Percentiles rank a stretch among this genome's conserved stretches.
Conservation (phyloP, 2,797 vertebrate genomes). For the Squalus acanthias region DNA sequence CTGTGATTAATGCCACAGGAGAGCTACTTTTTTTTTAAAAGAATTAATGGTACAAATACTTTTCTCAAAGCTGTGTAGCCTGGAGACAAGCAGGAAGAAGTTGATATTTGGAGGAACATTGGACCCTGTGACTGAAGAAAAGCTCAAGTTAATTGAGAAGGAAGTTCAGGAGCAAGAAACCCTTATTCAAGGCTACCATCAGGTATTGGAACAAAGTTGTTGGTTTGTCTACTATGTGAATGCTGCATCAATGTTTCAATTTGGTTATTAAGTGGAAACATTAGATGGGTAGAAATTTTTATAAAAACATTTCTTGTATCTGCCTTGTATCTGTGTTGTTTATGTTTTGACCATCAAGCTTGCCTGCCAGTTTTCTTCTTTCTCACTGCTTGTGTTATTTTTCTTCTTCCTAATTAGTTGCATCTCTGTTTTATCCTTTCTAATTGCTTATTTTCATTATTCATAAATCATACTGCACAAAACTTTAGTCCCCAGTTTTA, state of each 20-base stretch:
- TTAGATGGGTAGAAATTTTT: too few species aligned
- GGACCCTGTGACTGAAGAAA: slow-evolving; percentile 62
- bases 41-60: slow-evolving; percentile 36
- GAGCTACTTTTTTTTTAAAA: not conserved
- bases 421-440: not conserved
- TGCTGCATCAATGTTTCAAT: not conserved
- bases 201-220: slow-evolving; percentile 57
- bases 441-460: not conserved
- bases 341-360: not conserved
- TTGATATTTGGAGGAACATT: slow-evolving; percentile 50
- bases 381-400: not conserved
- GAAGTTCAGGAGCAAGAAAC: slow-evolving; percentile 81
- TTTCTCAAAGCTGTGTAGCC: slow-evolving; percentile 62
- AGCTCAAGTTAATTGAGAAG: slow-evolving; percentile 69
- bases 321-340: not conserved
- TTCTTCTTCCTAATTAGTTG: not conserved
- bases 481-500: not conserved
- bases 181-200: slow-evolving; percentile 86
- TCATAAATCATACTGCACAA: not conserved
- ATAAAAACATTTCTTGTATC: not conserved
- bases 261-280: not conserved
- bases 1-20: not conserved
- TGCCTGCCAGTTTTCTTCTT: not conserved
- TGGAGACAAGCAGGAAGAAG: slow-evolving; percentile 61
- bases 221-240: not conserved